Evolutionary conservation across 53 echinoderm and acorn worm genomes (phyloP).

Genomic region (Echinometra lucunter): DNA sequence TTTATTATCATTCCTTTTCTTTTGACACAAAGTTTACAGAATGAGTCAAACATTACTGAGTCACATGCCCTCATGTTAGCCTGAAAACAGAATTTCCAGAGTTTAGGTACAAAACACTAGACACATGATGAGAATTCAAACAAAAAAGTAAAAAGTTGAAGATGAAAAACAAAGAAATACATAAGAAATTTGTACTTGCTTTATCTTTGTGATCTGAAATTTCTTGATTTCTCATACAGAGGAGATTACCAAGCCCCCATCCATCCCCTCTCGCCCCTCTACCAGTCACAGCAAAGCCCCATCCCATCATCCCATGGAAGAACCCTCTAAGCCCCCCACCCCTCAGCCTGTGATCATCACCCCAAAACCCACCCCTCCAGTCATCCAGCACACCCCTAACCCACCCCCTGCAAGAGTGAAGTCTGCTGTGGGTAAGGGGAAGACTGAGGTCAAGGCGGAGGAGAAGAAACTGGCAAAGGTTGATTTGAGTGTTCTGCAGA

Average conservation of each 20-base stretch:
- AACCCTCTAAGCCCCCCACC: slow-evolving; percentile 42
- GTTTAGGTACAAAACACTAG: no score
- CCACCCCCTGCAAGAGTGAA: slow-evolving; percentile 20
- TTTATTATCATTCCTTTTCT: no score
- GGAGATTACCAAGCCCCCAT: slow-evolving; percentile 1
- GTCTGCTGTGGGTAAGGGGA: slow-evolving; percentile 13
- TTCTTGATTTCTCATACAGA: background rate
- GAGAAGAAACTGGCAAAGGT: slow-evolving; percentile 11
- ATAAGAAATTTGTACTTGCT: background rate
- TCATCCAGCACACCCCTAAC: background rate
- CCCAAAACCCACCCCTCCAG: slow-evolving; percentile 1
- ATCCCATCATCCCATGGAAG: background rate
- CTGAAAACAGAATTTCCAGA: no score
- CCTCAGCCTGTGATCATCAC: slow-evolving; percentile 42
- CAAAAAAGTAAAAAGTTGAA: no score
- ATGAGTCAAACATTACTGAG: no score
- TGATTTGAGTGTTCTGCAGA: background rate
- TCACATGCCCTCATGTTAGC: no score
- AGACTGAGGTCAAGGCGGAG: background rate
- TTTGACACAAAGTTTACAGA: no score
- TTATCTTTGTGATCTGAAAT: background rate
- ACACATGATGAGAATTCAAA: no score
- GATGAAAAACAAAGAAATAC: no score
- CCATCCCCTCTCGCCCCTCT: slow-evolving; percentile 54
- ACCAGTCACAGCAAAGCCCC: slow-evolving; percentile 35